These are phyloP conservation scores for Agonopterix subpropinquella DNA, from an alignment of 2,888 invertebrate genomes.

Conservation along the genomic window DNA sequence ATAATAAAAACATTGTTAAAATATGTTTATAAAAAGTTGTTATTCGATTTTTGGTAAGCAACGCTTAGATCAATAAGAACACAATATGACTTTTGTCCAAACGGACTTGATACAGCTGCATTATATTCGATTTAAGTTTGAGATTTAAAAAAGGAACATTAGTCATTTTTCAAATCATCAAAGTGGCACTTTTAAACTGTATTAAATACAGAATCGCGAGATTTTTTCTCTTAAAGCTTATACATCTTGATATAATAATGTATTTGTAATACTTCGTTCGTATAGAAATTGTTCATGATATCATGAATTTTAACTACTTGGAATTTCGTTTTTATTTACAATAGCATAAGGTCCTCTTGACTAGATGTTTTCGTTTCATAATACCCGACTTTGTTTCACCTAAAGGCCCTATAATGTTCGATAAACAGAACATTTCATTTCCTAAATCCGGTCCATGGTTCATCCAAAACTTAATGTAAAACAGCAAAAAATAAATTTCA, in stretches of 20 bases:
- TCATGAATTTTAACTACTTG: not conserved
- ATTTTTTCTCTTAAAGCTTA: constrained; percentile 60
- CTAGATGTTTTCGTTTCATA: constrained; percentile 41
- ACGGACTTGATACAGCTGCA: not conserved
- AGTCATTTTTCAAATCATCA: constrained; percentile 14
- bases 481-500: too few species aligned
- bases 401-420: too few species aligned
- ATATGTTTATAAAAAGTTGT: not conserved
- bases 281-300: constrained; percentile 8
- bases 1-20: not conserved
- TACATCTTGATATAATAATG: constrained; percentile 57
- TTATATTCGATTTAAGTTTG: not conserved
- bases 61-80: not conserved
- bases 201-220: constrained; percentile 63
- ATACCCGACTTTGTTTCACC: too few species aligned
- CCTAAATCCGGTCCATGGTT: too few species aligned
- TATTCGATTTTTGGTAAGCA: not conserved
- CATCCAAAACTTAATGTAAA: too few species aligned
- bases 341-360: constrained; percentile 35
- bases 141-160: not conserved
- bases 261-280: constrained; percentile 62
- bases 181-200: constrained; percentile 64
- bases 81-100: not conserved
- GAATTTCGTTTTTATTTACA: not conserved
- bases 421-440: too few species aligned